Evolutionary conservation across 2,888 invertebrate species (phyloP).

Genomic region (Cheilosia pagana): DNA sequence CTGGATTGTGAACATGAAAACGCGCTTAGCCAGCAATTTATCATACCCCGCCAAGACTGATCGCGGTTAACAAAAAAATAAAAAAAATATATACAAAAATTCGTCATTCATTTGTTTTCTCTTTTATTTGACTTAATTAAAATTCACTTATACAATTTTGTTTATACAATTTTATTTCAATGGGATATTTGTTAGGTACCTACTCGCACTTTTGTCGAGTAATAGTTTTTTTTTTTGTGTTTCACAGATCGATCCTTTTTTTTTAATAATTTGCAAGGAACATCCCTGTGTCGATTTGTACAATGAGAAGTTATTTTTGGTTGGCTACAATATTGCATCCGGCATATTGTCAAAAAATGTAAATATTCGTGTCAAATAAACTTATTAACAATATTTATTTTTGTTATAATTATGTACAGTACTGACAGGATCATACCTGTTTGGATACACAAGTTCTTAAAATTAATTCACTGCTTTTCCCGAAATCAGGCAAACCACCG

Average conservation of each 20-base stretch:
- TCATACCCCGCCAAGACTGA: constrained; percentile 77
- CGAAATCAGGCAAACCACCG: constrained; percentile 77
- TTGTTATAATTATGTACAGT: constrained; percentile 45
- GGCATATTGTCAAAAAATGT: constrained; percentile 61
- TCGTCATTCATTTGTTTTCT: constrained; percentile 27
- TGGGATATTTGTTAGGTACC: constrained; percentile 53
- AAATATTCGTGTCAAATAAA: constrained; percentile 7
- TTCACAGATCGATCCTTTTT: constrained; percentile 16
- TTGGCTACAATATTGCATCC: constrained; percentile 44
- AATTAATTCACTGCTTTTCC: constrained; percentile 83
- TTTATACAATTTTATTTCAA: constrained; percentile 44
- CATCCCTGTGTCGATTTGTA: constrained; percentile 44
- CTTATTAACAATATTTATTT: not conserved
- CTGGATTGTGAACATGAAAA: constrained; percentile 82
- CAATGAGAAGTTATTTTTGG: constrained; percentile 45
- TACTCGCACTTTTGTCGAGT: constrained; percentile 36
- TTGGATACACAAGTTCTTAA: constrained; percentile 52
- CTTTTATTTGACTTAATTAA: constrained; percentile 48
- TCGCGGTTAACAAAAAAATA: constrained; percentile 57
- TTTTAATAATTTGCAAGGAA: constrained; percentile 35
- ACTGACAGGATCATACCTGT: constrained; percentile 2
- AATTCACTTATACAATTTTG: constrained; percentile 44
- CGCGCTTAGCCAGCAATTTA: constrained; percentile 83
- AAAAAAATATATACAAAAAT: constrained; percentile 8
- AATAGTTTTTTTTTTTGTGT: constrained; percentile 10